Base-by-base conservation (phyloP, 2,797 vertebrate genomes). In the Pseudochirops cupreus region DNA sequence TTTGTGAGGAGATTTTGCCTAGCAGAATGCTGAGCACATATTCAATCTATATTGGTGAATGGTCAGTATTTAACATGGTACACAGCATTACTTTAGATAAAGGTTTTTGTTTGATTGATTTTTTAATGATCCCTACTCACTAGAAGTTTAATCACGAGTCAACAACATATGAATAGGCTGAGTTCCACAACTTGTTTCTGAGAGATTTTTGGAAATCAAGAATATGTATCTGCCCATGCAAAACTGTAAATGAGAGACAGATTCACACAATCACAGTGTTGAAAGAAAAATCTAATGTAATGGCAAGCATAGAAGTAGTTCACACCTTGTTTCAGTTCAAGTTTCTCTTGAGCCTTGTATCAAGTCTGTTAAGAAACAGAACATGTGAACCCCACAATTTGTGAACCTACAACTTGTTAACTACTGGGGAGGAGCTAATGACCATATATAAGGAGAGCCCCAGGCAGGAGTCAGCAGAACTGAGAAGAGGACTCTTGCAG, bases 201-300 rank as follows among this genome's bases (percentile, higher is more conserved):
- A 54, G 29, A 95, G 90, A 94, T 90, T 91, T 62, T 46, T 90
- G 26, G 2, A 97, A 97, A 89, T 82, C 26, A 96, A 55, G n/a
- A 82, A 82, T 82, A 12, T 74, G 5, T 94, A 92, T 90, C 56
- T 95, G 67, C 58, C 92, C 46, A 91, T 2, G 57, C 10, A 59
- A 93, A 57, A 96, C 21, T 96, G 46, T 94, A 91, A 95, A 82
- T 91, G 5, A 46, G 26, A 53, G 74, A 5, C 33, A 89, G 29
- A 53, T 90, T 92, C 93, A 4, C 39, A 94, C 33, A 95, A 58
- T 26, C 24, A 87, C 9, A 87, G 39, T 50, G 39, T 50, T 87
- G 9, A 82, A 46, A 46, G 18, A 28, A n/a, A 74, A 6, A 21
- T 46, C 46, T 4, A 52, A 52, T 52, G 52, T 52, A 52, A 6